Base-by-base conservation (phyloP, 2,113 vertebrate genomes). In the Probosciger aterrimus region DNA sequence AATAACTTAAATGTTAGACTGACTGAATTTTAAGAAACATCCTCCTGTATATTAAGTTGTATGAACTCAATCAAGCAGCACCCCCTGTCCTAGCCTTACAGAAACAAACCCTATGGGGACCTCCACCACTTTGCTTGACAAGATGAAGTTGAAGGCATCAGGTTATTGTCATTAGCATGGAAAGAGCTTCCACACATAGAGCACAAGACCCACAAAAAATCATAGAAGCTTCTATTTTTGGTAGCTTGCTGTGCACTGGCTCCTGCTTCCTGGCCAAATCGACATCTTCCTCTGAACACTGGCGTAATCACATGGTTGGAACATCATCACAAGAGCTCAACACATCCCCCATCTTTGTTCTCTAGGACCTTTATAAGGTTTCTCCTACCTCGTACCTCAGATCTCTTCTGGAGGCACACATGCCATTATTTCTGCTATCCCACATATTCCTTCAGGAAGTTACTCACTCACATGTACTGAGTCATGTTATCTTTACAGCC, bases 1-100 rank as follows among this genome's bases (percentile, higher is more conserved):
- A 94, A 69, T 71, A 96, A 91, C 81, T 96, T 89, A 92, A 93
- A 92, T 68, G 69, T 93, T 92, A 65, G 46, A 86, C 18, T 82
- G 83, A 41, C 3, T 49, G 65, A 82, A 53, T 80, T 78, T 92
- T 82, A 74, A 87, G 83, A 89, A 92, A 65, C 53, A 53, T 65
- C 49, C 27, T 89, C 49, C 74, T 67, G 31, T 89, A 73, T 82
- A 93, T 87, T 82, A 91, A 92, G 83, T 64, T 78, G 70, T 68
- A 49, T 79, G 65, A 79, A 82, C 25, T 68, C 73, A 73, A n/a
- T 18, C 52, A 83, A 84, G 41, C 74, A 94, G 52, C 25, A 63
- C 22, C 23, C 41, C 7, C 19, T 67, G 27, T 19, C 39, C 43
- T 25, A 18, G 30, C 30, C 53, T 75, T 67, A 60, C 15, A 71